phyloP scores from a whole-genome alignment of 1,140 invertebrate genomes.

The Akabosia matsudoensis region DNA sequence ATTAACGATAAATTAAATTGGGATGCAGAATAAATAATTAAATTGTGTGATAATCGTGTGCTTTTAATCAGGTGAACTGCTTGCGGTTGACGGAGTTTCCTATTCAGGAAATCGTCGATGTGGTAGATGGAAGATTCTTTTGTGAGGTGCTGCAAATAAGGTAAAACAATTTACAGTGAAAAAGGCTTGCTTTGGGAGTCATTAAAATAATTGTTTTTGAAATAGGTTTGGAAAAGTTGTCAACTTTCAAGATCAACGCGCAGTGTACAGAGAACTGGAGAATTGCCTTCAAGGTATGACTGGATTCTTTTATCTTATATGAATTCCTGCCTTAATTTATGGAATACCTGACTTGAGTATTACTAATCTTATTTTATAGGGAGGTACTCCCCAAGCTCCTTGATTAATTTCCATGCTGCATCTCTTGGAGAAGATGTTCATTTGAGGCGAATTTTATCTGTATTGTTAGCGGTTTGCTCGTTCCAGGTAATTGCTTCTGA shows the following conservation, averaged over 20 bases:
- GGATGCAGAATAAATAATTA: not conserved
- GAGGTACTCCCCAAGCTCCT: not conserved
- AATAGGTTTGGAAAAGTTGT: not conserved
- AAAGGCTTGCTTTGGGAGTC: too few relatives aligned
- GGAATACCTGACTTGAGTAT: not conserved
- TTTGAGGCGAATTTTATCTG: not conserved
- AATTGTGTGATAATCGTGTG: not conserved
- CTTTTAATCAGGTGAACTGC: not conserved
- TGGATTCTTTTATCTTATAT: not conserved
- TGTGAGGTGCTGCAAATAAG: not conserved
- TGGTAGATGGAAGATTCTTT: slow-evolving; percentile 2
- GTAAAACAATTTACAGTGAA: not conserved
- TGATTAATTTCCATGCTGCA: not conserved
- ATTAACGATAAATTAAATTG: not conserved
- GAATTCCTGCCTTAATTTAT: not conserved
- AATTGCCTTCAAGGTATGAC: not conserved
- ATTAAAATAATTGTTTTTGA: too few relatives aligned
- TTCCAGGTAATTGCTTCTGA: slow-evolving; percentile 18
- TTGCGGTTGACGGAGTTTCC: slow-evolving; percentile 1
- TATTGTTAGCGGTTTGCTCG: slow-evolving; percentile 12
- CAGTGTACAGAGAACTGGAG: not conserved
- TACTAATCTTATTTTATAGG: not conserved
- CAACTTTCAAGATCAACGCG: not conserved
- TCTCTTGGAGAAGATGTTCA: not conserved
- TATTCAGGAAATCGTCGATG: not conserved